Conservation (phyloP, 1,140 invertebrate genomes). For the Chionoecetes opilio region DNA sequence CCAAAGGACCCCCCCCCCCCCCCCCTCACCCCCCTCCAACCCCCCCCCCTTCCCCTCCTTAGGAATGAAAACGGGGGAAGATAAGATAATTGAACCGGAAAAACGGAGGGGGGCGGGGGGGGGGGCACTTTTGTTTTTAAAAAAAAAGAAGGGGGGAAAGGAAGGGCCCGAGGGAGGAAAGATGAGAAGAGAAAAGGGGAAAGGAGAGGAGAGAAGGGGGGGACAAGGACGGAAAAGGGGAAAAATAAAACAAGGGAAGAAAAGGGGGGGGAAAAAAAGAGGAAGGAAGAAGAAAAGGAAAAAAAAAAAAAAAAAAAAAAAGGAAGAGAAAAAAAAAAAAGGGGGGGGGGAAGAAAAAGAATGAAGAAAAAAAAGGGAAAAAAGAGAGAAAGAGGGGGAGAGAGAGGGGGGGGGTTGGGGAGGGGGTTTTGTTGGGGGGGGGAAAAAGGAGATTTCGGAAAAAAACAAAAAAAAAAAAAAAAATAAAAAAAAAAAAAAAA, state of each 20-base stretch:
- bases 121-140: too few relatives aligned
- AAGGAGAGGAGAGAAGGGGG: too few relatives aligned
- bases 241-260: background rate
- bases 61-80: background rate
- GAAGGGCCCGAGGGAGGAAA: background rate
- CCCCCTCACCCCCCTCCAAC: background rate
- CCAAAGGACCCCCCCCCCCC: background rate
- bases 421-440: too few relatives aligned
- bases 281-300: background rate
- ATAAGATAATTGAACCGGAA: constrained; percentile 45
- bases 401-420: background rate
- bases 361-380: background rate
- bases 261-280: too few relatives aligned
- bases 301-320: too few relatives aligned
- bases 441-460: too few relatives aligned
- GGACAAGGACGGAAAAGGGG: background rate
- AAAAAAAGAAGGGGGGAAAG: too few relatives aligned
- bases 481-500: too few relatives aligned
- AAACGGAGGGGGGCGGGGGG: background rate
- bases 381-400: background rate
- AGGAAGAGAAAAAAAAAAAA: background rate
- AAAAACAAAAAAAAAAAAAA: too few relatives aligned
- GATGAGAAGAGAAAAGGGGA: background rate
- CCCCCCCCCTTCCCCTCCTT: background rate
- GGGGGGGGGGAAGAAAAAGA: background rate